These are phyloP conservation scores for Spodoptera litura DNA, from an alignment of 1,140 invertebrate genomes.

Conservation along the genomic window DNA sequence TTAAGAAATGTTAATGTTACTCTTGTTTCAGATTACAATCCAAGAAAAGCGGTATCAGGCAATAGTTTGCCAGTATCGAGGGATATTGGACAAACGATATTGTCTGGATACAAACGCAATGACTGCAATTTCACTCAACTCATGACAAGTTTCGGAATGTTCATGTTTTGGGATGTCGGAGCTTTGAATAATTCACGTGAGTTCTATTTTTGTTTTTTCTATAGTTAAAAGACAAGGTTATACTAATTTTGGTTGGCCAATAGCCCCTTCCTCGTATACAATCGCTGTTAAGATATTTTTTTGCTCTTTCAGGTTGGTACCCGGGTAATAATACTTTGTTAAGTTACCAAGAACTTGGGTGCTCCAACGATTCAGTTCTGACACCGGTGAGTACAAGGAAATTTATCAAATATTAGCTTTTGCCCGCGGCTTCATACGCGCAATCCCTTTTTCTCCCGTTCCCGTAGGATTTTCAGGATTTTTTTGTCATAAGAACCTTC, in stretches of 20 bases:
- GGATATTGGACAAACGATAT: background rate
- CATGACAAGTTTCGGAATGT: conserved; percentile 10
- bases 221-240: too few relatives aligned
- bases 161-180: conserved; percentile 16
- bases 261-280: too few relatives aligned
- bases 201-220: background rate
- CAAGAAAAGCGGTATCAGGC: background rate
- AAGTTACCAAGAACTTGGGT: conserved; percentile 4
- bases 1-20: too few relatives aligned
- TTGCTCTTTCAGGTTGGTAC: background rate
- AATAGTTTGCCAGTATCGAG: background rate
- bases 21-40: background rate
- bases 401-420: too few relatives aligned
- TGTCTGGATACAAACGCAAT: background rate
- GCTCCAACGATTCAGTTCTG: background rate
- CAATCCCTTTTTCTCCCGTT: too few relatives aligned
- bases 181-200: background rate
- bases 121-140: conserved; percentile 9
- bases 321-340: background rate
- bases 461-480: too few relatives aligned
- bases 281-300: too few relatives aligned
- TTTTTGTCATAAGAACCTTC: too few relatives aligned
- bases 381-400: background rate
- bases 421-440: too few relatives aligned
- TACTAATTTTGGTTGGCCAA: too few relatives aligned